phyloP scores from a whole-genome alignment of 1,140 invertebrate genomes.

The Bursaphelenchus mucronatus region DNA sequence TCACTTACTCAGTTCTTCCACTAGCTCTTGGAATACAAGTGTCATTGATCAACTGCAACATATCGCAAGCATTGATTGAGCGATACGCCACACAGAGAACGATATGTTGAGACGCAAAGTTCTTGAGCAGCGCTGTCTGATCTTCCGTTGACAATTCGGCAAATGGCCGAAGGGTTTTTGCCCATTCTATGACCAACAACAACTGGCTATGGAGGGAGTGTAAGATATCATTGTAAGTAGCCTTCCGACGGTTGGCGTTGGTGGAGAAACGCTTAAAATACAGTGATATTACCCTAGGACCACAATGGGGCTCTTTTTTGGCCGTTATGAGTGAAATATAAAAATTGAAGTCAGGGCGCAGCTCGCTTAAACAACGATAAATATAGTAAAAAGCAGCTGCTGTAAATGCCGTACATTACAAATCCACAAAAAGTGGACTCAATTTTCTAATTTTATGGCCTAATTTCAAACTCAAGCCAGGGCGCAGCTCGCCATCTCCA shows the following conservation, averaged over 20 bases:
- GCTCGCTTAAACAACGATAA: too few species aligned
- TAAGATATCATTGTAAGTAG: slow-evolving; percentile 56
- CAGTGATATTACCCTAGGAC: background rate
- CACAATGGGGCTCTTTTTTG: too few species aligned
- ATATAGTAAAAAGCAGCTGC: too few species aligned
- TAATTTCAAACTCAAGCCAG: too few species aligned
- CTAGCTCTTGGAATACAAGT: slow-evolving; percentile 49
- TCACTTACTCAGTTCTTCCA: slow-evolving; percentile 21
- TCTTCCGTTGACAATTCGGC: slow-evolving; percentile 53
- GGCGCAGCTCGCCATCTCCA: too few species aligned
- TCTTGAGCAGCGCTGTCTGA: slow-evolving; percentile 58
- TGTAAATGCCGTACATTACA: too few species aligned
- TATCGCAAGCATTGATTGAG: slow-evolving; percentile 47
- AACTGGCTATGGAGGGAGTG: slow-evolving; percentile 58
- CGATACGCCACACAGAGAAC: slow-evolving; percentile 59
- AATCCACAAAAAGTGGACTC: too few species aligned
- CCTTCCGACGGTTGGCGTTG: slow-evolving; percentile 39
- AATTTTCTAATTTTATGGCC: too few species aligned
- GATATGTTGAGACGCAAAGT: slow-evolving; percentile 58
- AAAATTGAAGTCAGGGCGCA: background rate
- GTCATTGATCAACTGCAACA: slow-evolving; percentile 54
- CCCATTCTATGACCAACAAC: slow-evolving; percentile 60
- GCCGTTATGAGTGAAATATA: background rate
- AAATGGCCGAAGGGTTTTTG: slow-evolving; percentile 55
- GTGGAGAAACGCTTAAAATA: background rate